Percentiles rank a stretch among this genome's conserved stretches.
Evolutionary conservation across 2,113 vertebrate species (phyloP).

Genomic region (Danionella cerebrum): DNA sequence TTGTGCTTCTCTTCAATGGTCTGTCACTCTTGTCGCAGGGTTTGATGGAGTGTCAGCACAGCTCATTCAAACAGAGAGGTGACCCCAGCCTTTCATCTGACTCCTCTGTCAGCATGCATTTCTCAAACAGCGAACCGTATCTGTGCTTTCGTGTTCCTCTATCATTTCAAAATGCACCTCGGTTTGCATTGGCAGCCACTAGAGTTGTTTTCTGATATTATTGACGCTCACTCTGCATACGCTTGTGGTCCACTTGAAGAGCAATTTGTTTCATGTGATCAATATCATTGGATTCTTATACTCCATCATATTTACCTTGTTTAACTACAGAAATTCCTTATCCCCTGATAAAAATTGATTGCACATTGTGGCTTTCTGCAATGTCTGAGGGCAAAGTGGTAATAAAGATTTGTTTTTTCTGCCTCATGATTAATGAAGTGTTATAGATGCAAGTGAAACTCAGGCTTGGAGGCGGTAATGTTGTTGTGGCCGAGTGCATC

Average conservation of each 20-base stretch:
- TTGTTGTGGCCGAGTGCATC: neutral
- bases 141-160: neutral
- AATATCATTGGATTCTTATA: neutral
- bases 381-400: neutral
- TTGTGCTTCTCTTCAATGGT: neutral
- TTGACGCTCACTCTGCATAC: neutral
- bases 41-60: slow-evolving; percentile 15
- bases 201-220: slow-evolving; percentile 17
- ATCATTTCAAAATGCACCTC: slow-evolving; percentile 16
- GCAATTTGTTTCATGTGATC: neutral
- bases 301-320: neutral
- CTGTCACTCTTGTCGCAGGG: neutral
- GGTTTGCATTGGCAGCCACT: neutral
- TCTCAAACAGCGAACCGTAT: neutral
- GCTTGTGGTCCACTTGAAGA: neutral
- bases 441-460: neutral
- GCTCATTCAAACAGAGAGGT: slow-evolving; percentile 13
- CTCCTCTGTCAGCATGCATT: slow-evolving; percentile 10
- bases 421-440: slow-evolving; percentile 9
- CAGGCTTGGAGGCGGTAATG: neutral
- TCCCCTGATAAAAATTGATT: neutral
- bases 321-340: neutral
- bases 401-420: neutral
- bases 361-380: neutral
- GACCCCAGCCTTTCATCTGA: slow-evolving; percentile 13